A percentile compares a stretch with the other conserved stretches of the same genome.
Conservation (phyloP, 1,140 invertebrate species). For the Drosophila pallidifrons region DNA sequence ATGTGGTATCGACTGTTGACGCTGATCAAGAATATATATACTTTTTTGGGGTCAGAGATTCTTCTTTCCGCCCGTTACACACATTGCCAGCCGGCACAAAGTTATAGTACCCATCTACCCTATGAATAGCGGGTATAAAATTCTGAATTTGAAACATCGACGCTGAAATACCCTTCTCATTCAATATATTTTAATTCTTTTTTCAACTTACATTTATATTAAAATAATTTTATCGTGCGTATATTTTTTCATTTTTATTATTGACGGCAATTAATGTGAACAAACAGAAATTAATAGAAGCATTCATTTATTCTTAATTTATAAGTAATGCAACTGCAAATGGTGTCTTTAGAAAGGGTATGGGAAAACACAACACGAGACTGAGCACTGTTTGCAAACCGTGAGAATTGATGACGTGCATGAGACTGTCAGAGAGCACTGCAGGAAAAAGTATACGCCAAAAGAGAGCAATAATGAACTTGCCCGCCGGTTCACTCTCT, state of each 20-base stretch:
- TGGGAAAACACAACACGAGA: constrained; percentile 44
- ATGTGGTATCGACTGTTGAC: no score
- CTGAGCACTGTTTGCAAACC: constrained; percentile 30
- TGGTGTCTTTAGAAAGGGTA: background rate
- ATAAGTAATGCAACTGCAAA: background rate
- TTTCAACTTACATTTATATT: no score
- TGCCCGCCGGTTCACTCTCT: constrained; percentile 20
- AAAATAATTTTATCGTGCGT: no score
- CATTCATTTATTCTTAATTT: background rate
- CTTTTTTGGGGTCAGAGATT: no score
- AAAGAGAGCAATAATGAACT: constrained; percentile 24
- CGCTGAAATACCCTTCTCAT: constrained; percentile 16
- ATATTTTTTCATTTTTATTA: no score
- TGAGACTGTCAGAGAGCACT: constrained; percentile 23
- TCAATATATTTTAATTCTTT: background rate
- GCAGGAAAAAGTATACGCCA: constrained; percentile 32
- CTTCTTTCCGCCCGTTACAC: no score
- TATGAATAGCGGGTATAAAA: no score
- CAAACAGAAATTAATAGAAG: background rate
- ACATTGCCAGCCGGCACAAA: no score
- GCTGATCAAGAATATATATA: no score
- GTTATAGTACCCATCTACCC: no score
- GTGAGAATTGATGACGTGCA: constrained; percentile 43
- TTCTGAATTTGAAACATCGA: background rate
- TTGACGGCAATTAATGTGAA: no score